Base-by-base conservation (phyloP, 2,888 invertebrate species). In the Tenthredo notha region DNA sequence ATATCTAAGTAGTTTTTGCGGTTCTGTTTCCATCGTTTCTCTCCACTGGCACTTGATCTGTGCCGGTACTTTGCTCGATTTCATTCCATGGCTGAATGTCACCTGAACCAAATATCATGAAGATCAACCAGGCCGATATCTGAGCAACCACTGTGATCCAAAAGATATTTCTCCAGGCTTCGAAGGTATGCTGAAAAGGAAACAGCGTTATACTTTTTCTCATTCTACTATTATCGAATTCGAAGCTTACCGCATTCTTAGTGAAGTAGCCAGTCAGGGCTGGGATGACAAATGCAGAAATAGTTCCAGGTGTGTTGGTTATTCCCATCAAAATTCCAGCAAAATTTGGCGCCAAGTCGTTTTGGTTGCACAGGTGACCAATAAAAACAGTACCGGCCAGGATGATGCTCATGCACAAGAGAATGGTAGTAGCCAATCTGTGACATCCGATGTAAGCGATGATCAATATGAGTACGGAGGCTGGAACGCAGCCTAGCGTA, bases 311-410 rank as follows among this genome's bases (percentile, higher is more conserved):
- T 0, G 92, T 92, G 86, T 93, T 93, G 15, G 93, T 93, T n/a
- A 93, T 92, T 0, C 93, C 93, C 93, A 93, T 92, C 50, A 93
- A 87, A 85, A 92, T 92, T 5, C 93, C 93, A 15, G 93, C 92
- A 80, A 91, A 93, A 87, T 93, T 93, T 12, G 93, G 93, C 0
- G 93, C 91, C 18, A 93, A 88, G 86, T 93, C 93, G 85, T 92
- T 92, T 33, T 92, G 92, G 90, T 93, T 93, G 65, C 87, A 88
- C 21, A 93, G 89, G 86, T 93, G 93, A 4, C 93, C 93, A 25
- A 93, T 89, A 83, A 92, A 93, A 87, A 93, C 91, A 5, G 89
- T 91, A 15, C 92, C 92, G 3, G 90, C 89, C 47, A 91, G 47
- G n/a, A 92, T 80, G 82, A 93, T 92, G 84, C 92, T 91, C 0